These are phyloP conservation scores for Charanyca ferruginea DNA, from an alignment of 2,888 invertebrate genomes.

Conservation along the genomic window DNA sequence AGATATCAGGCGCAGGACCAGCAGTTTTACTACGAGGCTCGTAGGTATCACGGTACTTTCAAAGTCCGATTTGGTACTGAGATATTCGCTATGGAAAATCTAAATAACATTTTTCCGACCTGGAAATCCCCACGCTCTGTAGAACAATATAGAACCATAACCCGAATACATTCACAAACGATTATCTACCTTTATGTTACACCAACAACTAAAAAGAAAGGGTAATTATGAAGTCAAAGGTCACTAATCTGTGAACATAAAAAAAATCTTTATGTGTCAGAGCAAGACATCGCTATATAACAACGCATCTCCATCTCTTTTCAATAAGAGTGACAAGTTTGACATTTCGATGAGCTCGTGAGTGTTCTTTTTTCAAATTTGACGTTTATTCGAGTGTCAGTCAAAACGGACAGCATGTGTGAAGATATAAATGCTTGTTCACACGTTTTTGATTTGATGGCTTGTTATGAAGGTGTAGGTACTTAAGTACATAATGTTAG, in stretches of 20 bases:
- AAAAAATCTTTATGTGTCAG: background rate
- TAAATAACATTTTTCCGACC: background rate
- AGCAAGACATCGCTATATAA: constrained; percentile 18
- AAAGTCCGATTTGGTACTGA: no score
- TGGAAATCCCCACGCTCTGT: background rate
- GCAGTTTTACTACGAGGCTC: no score
- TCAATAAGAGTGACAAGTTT: constrained; percentile 39
- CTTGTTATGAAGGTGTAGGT: constrained; percentile 8
- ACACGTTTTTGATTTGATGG: constrained; percentile 21
- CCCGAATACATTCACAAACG: background rate
- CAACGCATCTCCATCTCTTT: constrained; percentile 13
- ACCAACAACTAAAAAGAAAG: constrained; percentile 11
- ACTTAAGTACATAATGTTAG: no score
- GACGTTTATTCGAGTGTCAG: constrained; percentile 32
- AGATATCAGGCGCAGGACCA: no score
- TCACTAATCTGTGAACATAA: constrained; percentile 7
- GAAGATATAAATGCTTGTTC: constrained; percentile 34
- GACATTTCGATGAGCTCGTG: constrained; percentile 50
- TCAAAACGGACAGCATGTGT: constrained; percentile 43
- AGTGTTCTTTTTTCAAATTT: constrained; percentile 33
- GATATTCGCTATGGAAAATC: no score
- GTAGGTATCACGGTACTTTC: no score
- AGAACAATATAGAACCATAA: background rate
- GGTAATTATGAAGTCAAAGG: constrained; percentile 38
- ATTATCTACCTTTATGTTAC: constrained; percentile 29